Evolutionary conservation across 2,888 invertebrate genomes (phyloP).

Genomic region (Liopterus haemorrhoidalis): DNA sequence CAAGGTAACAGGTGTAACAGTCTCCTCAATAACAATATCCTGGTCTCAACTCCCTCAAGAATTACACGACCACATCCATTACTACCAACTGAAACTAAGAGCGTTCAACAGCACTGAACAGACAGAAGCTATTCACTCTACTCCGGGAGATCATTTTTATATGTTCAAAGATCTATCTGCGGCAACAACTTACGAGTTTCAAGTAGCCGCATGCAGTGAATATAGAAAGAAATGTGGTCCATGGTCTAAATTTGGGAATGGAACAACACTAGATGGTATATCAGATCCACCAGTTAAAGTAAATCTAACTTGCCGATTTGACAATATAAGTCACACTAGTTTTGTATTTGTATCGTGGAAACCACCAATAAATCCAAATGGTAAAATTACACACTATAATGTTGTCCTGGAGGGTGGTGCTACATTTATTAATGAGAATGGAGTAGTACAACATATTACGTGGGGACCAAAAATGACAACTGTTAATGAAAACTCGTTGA

Average conservation of each 20-base stretch:
- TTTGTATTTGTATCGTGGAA: conserved; percentile 68
- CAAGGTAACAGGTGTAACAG: conserved; percentile 63
- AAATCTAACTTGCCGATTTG: conserved; percentile 58
- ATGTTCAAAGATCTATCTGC: conserved; percentile 74
- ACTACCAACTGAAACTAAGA: conserved; percentile 63
- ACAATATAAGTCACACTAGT: conserved; percentile 54
- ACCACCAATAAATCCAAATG: conserved; percentile 66
- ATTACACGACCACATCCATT: conserved; percentile 66
- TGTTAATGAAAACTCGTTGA: conserved; percentile 49
- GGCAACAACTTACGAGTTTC: conserved; percentile 73
- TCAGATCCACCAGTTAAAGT: conserved; percentile 69
- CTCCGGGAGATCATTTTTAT: conserved; percentile 62
- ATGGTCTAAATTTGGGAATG: conserved; percentile 71
- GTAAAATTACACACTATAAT: conserved; percentile 71
- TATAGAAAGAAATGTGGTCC: conserved; percentile 69
- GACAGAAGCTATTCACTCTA: conserved; percentile 59
- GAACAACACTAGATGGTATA: conserved; percentile 76
- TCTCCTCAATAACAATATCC: conserved; percentile 73
- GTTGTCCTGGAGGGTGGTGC: conserved; percentile 54
- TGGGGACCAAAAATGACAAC: conserved; percentile 57
- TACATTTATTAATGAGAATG: conserved; percentile 50
- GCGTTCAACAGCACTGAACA: conserved; percentile 49
- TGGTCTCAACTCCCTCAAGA: conserved; percentile 66
- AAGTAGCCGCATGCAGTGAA: conserved; percentile 76
- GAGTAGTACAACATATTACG: conserved; percentile 48